These are phyloP conservation scores for Acanthopleura granulata DNA, from an alignment of 2,888 invertebrate species.

Conservation along the genomic window DNA sequence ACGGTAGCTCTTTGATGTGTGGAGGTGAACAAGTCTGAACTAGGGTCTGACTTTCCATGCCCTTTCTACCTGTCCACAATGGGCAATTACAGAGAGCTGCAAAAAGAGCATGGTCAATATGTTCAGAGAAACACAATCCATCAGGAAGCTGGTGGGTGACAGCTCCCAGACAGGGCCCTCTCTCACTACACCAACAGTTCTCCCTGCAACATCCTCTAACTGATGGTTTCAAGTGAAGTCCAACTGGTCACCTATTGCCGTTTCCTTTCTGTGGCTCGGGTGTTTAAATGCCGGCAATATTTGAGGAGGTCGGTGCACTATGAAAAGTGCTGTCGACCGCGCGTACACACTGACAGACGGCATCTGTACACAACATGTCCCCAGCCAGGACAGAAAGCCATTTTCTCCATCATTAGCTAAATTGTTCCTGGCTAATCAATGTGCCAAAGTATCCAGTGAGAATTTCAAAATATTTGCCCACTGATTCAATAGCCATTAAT, in stretches of 20 bases:
- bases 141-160: slow-evolving; percentile 1
- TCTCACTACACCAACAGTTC: background rate
- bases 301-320: background rate
- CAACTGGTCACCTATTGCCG: background rate
- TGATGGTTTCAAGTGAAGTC: slow-evolving; percentile 18
- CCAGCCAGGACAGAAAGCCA: background rate
- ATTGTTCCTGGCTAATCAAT: slow-evolving; percentile 74
- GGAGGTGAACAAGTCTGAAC: too few species aligned
- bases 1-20: too few species aligned
- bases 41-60: background rate
- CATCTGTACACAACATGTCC: slow-evolving; percentile 5
- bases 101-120: slow-evolving; percentile 17
- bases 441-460: slow-evolving; percentile 89
- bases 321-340: background rate
- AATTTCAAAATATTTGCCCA: slow-evolving; percentile 77
- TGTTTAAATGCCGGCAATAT: background rate
- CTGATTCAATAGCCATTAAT: slow-evolving; percentile 16
- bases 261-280: background rate
- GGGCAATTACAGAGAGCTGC: background rate
- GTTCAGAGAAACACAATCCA: slow-evolving; percentile 2
- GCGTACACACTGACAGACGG: slow-evolving; percentile 5
- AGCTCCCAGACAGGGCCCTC: background rate
- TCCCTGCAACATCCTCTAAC: background rate
- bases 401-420: slow-evolving; percentile 17
- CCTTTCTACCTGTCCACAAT: background rate